A percentile compares a stretch with the other conserved stretches of the same genome.
These are phyloP conservation scores for Arrhopalites spinosus DNA, from an alignment of 2,888 invertebrate genomes.

Conservation along the genomic window DNA sequence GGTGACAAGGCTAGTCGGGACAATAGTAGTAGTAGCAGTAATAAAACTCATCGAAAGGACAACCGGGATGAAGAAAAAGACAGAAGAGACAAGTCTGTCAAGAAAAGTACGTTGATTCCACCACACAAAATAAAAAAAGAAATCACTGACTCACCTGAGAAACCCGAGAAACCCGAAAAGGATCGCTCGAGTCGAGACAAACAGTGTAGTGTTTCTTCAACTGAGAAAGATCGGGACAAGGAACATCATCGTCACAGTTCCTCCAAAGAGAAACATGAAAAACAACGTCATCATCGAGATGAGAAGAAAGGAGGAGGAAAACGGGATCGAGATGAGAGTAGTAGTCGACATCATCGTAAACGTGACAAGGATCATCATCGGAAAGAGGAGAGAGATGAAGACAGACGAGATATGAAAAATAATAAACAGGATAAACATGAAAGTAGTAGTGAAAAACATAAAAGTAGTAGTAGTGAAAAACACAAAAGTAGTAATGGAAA, in stretches of 20 bases:
- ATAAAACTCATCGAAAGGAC: neutral
- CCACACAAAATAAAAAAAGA: neutral
- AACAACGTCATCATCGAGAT: constrained; percentile 16
- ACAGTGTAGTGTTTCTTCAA: constrained; percentile 35
- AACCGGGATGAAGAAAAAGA: constrained; percentile 40
- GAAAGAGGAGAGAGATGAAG: constrained; percentile 24
- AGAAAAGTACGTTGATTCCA: neutral
- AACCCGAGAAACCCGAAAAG: constrained; percentile 10
- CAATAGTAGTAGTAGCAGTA: neutral
- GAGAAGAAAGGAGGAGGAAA: constrained; percentile 1
- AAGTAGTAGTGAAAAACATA: constrained; percentile 16
- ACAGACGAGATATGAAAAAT: constrained; percentile 7
- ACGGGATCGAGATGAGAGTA: constrained; percentile 2
- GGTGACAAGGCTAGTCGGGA: constrained; percentile 10
- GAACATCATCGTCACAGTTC: constrained; percentile 40
- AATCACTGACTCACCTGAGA: constrained; percentile 7
- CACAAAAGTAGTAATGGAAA: neutral
- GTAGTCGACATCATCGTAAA: constrained; percentile 7
- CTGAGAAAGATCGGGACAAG: constrained; percentile 43
- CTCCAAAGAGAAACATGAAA: constrained; percentile 26
- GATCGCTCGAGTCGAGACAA: constrained; percentile 23
- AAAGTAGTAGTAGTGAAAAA: constrained; percentile 20
- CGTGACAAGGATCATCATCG: constrained; percentile 32
- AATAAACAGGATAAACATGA: neutral
- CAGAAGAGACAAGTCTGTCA: constrained; percentile 38